These are phyloP conservation scores for Callosobruchus maculatus DNA, from an alignment of 2,888 invertebrate species.

Conservation along the genomic window DNA sequence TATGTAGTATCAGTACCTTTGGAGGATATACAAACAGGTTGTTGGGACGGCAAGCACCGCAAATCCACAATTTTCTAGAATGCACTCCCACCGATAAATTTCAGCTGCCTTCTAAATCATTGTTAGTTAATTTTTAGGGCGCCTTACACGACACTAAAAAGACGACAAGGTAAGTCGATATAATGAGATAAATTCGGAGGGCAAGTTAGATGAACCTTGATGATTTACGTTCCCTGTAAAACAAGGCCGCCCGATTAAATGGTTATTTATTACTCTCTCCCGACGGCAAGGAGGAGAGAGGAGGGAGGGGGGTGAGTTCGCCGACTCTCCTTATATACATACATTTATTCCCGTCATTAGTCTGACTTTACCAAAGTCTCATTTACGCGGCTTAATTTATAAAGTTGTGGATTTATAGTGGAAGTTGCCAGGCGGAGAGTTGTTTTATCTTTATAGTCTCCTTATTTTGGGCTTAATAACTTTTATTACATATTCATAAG, in stretches of 20 bases:
- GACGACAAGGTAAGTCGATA: not conserved
- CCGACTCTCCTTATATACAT: slow-evolving; percentile 30
- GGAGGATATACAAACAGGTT: no score
- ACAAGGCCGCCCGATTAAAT: not conserved
- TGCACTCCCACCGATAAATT: no score
- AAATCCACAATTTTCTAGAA: no score
- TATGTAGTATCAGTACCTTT: no score
- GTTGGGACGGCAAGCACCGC: no score
- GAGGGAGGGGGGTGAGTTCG: not conserved
- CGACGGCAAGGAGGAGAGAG: not conserved
- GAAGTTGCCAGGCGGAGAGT: slow-evolving; percentile 42
- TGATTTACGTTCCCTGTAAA: not conserved
- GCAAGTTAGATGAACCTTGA: not conserved
- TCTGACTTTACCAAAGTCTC: slow-evolving; percentile 50
- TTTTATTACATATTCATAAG: slow-evolving; percentile 48
- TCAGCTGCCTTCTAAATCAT: no score
- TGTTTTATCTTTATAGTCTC: slow-evolving; percentile 48
- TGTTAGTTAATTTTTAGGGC: no score
- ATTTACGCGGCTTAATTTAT: slow-evolving; percentile 50
- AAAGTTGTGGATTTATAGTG: slow-evolving; percentile 50
- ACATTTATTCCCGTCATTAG: slow-evolving; percentile 50
- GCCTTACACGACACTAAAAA: not conserved
- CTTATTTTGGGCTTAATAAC: slow-evolving; percentile 45
- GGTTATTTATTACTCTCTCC: not conserved
- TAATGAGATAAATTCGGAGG: not conserved